Base-by-base conservation (phyloP, 2,113 vertebrate genomes). In the Antechinus stuartii region DNA sequence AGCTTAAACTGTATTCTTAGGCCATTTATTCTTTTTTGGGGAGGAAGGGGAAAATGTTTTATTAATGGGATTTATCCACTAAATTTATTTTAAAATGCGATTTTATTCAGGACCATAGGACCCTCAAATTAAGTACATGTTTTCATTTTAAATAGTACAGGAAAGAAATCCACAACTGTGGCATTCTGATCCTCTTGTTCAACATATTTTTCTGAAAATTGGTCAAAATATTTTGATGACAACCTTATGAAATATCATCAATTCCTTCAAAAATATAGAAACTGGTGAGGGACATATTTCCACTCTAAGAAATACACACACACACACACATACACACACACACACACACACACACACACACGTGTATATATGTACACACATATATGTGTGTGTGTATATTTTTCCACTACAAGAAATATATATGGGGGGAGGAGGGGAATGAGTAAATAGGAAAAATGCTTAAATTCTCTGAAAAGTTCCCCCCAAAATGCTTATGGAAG, bases 221-320 rank as follows among this genome's bases (percentile, higher is more conserved):
- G 92, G 90, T 91, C 93, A 95, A 53, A 84, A 50, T 91, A 95
- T 90, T 90, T 54, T 49, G 49, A 92, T 30, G 57, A 57, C 10
- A 47, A 90, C 91, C 47, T 53, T 54, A 26, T 91, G 93, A 95
- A 94, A 91, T 26, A 90, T 54, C 47, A 27, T 4, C 47, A 91
- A 89, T 61, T n/a, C 49, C 54, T 42, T 25, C 25, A 93, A 90
- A 94, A 95, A 92, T 61, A 96, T 90, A 95, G 49, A 54, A 95
- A 91, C 9, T 61, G 27, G 27, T 27, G 49, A 47, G 56, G 76
- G 27, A 94, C 84, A 95, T 54, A 68, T 52, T 93, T 57, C 42
- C 55, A 89, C 91, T 54, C 3, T 54, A 92, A 96, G 90, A 96
- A 97, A 47, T 4, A 47, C 47, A 47, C 47, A 47, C 47, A 47